phyloP scores from a whole-genome alignment of 2,888 invertebrate genomes.

The Octonoba sinensis region DNA sequence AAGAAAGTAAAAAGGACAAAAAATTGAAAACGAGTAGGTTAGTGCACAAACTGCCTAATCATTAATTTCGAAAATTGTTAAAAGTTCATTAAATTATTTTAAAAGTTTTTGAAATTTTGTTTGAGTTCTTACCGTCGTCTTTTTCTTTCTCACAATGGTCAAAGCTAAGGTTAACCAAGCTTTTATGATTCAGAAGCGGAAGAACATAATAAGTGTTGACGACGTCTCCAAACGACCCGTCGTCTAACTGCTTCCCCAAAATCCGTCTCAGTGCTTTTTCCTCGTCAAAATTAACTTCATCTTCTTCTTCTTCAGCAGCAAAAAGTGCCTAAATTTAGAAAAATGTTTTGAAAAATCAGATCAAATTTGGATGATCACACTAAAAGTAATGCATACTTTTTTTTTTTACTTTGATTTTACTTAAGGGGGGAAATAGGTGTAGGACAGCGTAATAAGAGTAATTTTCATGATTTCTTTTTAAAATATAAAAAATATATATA shows the following conservation, averaged over 20 bases:
- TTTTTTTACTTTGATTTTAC: neutral
- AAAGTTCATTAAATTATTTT: no score
- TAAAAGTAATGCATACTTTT: no score
- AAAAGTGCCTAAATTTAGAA: constrained; percentile 13
- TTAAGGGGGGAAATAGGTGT: neutral
- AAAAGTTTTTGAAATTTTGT: neutral
- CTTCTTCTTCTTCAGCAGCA: constrained; percentile 19
- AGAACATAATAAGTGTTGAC: constrained; percentile 36
- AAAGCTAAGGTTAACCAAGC: constrained; percentile 24
- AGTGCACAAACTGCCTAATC: no score
- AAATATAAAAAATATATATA: no score
- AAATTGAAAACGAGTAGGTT: no score
- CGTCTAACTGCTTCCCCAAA: constrained; percentile 1
- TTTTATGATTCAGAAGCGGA: constrained; percentile 15
- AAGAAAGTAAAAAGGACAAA: no score
- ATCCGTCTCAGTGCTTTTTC: constrained; percentile 29
- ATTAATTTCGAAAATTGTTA: no score
- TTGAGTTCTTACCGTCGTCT: constrained; percentile 10
- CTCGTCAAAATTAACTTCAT: constrained; percentile 23
- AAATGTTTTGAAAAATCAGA: neutral
- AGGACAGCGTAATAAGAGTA: no score
- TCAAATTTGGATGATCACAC: neutral
- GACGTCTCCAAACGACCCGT: constrained; percentile 34
- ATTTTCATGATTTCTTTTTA: no score
- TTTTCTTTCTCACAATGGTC: neutral